A percentile compares a stretch with the other conserved stretches of the same genome.
These are phyloP conservation scores for Coendou prehensilis DNA, from an alignment of 2,797 vertebrate species.

Conservation along the genomic window DNA sequence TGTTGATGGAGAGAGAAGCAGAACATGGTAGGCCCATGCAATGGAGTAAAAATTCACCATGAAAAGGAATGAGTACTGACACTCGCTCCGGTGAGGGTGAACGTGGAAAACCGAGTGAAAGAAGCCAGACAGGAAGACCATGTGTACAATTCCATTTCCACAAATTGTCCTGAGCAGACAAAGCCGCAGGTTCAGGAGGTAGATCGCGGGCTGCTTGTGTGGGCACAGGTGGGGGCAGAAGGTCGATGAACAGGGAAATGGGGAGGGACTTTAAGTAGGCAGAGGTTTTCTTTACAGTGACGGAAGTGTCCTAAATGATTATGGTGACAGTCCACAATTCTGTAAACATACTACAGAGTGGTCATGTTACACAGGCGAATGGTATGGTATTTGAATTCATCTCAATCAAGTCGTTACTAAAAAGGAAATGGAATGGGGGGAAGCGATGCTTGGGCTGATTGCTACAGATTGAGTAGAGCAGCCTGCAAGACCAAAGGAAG, in stretches of 20 bases:
- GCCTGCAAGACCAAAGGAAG: neutral
- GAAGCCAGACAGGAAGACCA: neutral
- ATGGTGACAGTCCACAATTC: neutral
- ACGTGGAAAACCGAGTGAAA: neutral
- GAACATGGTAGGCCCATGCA: too few relatives aligned
- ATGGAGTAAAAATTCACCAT: neutral
- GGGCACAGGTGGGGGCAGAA: rapidly evolving
- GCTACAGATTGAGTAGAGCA: neutral
- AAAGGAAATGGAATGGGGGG: neutral
- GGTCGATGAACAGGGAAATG: neutral
- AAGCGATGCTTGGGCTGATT: neutral
- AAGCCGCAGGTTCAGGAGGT: neutral
- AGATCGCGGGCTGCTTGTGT: neutral
- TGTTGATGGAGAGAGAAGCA: neutral
- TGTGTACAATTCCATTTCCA: neutral
- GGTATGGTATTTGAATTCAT: neutral
- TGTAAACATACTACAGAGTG: neutral
- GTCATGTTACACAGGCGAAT: too few relatives aligned
- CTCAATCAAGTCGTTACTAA: neutral
- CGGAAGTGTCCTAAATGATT: neutral
- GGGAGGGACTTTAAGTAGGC: neutral
- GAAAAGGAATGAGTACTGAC: neutral
- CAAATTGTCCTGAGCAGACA: neutral
- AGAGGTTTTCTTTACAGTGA: neutral
- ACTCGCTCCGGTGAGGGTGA: rapidly evolving